A percentile compares a stretch with the other conserved stretches of the same genome.
phyloP scores from a whole-genome alignment of 92 coral and sea anemone species.

The Hydrozoanthus gracilis region DNA sequence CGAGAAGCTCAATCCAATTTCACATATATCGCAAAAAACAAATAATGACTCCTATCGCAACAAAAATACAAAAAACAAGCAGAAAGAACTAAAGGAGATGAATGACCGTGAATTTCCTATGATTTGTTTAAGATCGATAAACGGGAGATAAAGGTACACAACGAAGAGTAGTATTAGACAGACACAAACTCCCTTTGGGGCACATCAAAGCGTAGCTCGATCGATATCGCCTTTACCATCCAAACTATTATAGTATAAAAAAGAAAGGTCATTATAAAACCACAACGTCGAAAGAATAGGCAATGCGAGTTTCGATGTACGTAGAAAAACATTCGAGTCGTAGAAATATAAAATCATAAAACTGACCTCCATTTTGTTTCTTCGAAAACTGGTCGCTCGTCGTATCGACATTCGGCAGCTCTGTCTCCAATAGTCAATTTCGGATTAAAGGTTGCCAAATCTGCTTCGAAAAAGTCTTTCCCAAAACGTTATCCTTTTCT shows the following conservation, averaged over 20 bases:
- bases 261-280: not conserved
- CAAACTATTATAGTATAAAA: not conserved
- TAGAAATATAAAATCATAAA: not conserved
- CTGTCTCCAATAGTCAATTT: constrained; percentile 27
- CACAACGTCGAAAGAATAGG: not conserved
- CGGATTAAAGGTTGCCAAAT: not conserved
- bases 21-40: not conserved
- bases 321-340: not conserved
- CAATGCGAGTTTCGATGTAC: no score
- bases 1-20: not conserved
- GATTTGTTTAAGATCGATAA: not conserved
- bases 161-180: no score
- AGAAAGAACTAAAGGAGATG: not conserved
- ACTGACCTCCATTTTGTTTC: constrained; percentile 44
- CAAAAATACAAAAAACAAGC: not conserved
- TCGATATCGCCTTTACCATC: no score
- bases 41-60: not conserved
- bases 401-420: constrained; percentile 8
- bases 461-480: not conserved
- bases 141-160: no score
- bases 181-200: no score
- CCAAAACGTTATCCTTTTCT: not conserved
- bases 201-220: no score
- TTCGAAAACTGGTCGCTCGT: constrained; percentile 10
- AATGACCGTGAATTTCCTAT: not conserved